These are phyloP conservation scores for Fukomys damarensis DNA, from an alignment of 2,113 vertebrate species.

Conservation along the genomic window DNA sequence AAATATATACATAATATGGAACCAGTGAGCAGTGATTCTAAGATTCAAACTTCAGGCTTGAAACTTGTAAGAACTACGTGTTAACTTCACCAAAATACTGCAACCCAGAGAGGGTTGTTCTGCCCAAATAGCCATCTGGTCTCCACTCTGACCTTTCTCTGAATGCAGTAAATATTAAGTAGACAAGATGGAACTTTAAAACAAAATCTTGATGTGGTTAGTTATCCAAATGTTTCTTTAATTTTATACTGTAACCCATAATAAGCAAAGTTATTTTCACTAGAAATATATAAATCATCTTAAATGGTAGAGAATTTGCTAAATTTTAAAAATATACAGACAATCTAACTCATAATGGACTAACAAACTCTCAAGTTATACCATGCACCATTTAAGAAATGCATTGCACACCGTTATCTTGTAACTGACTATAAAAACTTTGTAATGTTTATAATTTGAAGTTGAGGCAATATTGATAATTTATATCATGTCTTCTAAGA, in stretches of 20 bases:
- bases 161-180: neutral
- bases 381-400: constrained; percentile 2
- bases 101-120: neutral
- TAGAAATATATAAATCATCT: neutral
- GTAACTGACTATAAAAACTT: constrained; percentile 11
- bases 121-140: neutral
- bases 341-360: neutral
- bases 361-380: neutral
- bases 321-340: neutral
- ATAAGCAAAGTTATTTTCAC: neutral
- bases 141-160: neutral
- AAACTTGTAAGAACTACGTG: neutral
- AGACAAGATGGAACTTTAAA: neutral
- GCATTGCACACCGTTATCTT: neutral
- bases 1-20: neutral
- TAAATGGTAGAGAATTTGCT: neutral
- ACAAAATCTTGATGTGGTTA: neutral
- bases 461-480: constrained; percentile 5
- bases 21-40: neutral
- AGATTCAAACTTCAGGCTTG: neutral
- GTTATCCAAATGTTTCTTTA: neutral
- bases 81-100: neutral
- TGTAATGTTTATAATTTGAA: constrained; percentile 11
- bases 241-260: neutral
- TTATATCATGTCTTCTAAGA: neutral